These are phyloP conservation scores for Rousettus leschenaultii DNA, from an alignment of 2,113 vertebrate species.

Conservation along the genomic window DNA sequence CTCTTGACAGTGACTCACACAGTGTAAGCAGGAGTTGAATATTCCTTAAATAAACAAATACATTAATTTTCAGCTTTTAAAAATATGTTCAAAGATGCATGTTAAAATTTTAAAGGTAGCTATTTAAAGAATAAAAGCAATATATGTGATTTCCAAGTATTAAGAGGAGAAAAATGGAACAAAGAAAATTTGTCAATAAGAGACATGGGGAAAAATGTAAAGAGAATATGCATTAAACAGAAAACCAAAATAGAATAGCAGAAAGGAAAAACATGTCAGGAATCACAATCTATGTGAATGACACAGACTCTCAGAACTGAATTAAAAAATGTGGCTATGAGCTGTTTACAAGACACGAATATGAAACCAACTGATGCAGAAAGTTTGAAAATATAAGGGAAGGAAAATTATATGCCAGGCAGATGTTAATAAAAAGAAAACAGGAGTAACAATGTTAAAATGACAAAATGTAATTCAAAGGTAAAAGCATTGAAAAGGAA, in stretches of 20 bases:
- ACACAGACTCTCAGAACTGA: background rate
- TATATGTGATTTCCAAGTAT: background rate
- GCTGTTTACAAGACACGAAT: conserved; percentile 6
- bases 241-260: background rate
- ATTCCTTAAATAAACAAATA: background rate
- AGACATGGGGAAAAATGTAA: background rate
- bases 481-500: background rate
- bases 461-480: conserved; percentile 36
- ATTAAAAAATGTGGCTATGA: background rate
- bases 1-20: background rate
- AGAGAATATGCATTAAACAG: background rate
- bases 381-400: conserved; percentile 24
- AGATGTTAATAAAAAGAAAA: conserved; percentile 44
- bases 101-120: background rate
- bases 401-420: conserved; percentile 18
- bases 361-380: conserved; percentile 31
- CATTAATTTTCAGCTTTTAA: background rate
- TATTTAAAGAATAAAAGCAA: background rate
- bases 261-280: background rate
- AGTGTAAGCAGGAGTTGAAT: background rate
- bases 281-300: background rate
- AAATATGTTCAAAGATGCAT: background rate
- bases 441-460: background rate
- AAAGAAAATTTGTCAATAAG: background rate
- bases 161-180: background rate